Conservation (phyloP, 2,797 vertebrate genomes). For the Picus viridis region DNA sequence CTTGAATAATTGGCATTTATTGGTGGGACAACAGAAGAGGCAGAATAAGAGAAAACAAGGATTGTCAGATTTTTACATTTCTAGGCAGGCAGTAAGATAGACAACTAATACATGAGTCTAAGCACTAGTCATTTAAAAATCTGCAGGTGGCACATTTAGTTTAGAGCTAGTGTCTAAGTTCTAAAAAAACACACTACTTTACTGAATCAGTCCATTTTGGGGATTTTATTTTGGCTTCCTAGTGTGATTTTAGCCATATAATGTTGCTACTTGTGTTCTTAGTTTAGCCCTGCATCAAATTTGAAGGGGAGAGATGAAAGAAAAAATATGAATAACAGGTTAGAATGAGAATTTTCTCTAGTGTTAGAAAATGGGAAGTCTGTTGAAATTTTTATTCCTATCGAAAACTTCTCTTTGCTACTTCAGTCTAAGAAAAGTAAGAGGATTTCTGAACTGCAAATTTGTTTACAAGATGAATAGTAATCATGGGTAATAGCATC, state of each 20-base stretch:
- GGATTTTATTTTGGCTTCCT: conserved; percentile 6
- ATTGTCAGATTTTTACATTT: background rate
- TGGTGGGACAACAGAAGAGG: background rate
- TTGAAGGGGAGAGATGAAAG: background rate
- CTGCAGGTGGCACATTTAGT: conserved; percentile 59
- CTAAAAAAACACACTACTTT: background rate
- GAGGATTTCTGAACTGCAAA: background rate
- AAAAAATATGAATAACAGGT: background rate
- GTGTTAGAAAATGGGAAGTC: background rate
- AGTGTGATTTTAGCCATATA: conserved; percentile 1
- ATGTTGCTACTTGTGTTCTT: background rate
- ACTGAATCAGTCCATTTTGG: conserved; percentile 31
- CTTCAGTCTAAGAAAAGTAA: too few relatives aligned
- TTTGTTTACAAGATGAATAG: background rate
- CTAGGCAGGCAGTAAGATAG: conserved; percentile 2
- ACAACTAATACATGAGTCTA: background rate
- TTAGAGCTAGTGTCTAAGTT: conserved; percentile 47
- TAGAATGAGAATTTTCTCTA: background rate
- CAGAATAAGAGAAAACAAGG: background rate
- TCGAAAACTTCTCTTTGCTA: background rate
- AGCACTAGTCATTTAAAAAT: background rate
- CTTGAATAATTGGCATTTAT: background rate
- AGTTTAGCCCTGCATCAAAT: background rate
- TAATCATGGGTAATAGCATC: background rate
- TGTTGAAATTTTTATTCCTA: background rate